Base-by-base conservation (phyloP, 2,888 invertebrate genomes). In the Lasioglossum zephyrum region DNA sequence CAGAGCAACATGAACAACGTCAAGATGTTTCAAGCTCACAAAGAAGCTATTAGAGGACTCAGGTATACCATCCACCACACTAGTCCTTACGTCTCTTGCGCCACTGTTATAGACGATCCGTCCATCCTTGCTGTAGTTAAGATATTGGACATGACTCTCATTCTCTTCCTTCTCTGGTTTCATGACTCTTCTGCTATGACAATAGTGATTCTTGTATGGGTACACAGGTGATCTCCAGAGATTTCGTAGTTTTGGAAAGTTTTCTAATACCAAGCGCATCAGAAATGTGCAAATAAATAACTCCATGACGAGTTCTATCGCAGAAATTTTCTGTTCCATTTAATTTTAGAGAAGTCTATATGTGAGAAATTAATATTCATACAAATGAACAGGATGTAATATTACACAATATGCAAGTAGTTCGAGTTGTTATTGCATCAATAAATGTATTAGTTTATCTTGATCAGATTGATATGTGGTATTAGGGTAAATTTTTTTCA, bases 1-100 rank as follows among this genome's bases (percentile, higher is more conserved):
- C 99, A 99, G 96, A 99, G 99, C 92, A 99, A 99, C 96, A 99
- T 99, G 99, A 99, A 99, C 96, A 99, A 99, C 96, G 99, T 99
- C 83, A 99, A 99, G 97, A 99, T 99, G 99, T 99, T 99, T 96
- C 99, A 99, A 96, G 99, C 99, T 82, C 99, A 99, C 96, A 99
- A 99, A 97, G 99, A 99, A 96, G 98, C 99, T 90, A 98, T 99
- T 93, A 97, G 99, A 95, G 99, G 99, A 96, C 98, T 99, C 96
- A 98, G 98, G 98, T 98, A 97, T 96, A 96, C 94, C 92, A 92
- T 92, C 93, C 92, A 94, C 94, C 93, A 94, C 92, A 94, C 93
- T 94, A 94, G 94, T 93, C 94, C 94, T 94, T 94, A 94, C 93
- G 93, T 94, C 93, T 94, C 90, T 92, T 92, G 93, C 92, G 93